phyloP scores from a whole-genome alignment of 35 echinoderm and acorn worm species.

The Ophioderma brevispina region DNA sequence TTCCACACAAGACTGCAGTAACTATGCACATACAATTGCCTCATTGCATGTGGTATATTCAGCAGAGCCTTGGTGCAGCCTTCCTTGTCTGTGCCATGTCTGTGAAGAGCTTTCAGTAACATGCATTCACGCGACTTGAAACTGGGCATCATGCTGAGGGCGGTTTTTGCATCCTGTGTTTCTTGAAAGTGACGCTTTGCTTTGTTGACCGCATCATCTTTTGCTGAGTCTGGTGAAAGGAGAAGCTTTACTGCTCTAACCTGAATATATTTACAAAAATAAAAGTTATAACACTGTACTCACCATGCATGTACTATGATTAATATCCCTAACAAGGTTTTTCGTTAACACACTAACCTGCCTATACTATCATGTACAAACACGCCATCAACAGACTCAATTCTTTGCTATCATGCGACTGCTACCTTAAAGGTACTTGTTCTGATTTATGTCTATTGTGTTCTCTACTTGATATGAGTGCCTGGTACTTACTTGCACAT shows the following conservation, averaged over 20 bases:
- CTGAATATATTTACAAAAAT: slow-evolving; percentile 20
- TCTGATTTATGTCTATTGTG: too few relatives aligned
- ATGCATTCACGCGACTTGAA: slow-evolving; percentile 74
- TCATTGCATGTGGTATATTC: slow-evolving; percentile 68
- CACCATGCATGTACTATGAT: slow-evolving; percentile 53
- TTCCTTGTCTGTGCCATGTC: slow-evolving; percentile 55
- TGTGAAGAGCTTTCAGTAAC: slow-evolving; percentile 69
- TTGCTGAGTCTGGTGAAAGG: slow-evolving; percentile 37
- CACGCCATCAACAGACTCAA: too few relatives aligned
- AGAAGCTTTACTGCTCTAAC: slow-evolving; percentile 59
- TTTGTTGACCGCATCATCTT: slow-evolving; percentile 45
- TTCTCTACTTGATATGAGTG: too few relatives aligned
- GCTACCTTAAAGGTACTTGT: too few relatives aligned
- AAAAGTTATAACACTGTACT: too few relatives aligned
- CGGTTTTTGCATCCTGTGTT: slow-evolving; percentile 51
- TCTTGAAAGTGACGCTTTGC: slow-evolving; percentile 69
- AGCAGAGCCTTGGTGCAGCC: slow-evolving; percentile 73
- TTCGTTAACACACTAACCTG: too few relatives aligned
- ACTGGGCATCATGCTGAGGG: slow-evolving; percentile 71
- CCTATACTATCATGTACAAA: too few relatives aligned
- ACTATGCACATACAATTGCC: slow-evolving; percentile 79
- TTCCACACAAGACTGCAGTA: slow-evolving; percentile 89
- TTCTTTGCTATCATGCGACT: too few relatives aligned
- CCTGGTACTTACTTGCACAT: too few relatives aligned
- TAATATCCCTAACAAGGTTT: slow-evolving; percentile 55